Evolutionary conservation across 2,113 vertebrate genomes (phyloP), one percentile per base, ranked within the genome.

Genomic region (Chionomys nivalis): DNA sequence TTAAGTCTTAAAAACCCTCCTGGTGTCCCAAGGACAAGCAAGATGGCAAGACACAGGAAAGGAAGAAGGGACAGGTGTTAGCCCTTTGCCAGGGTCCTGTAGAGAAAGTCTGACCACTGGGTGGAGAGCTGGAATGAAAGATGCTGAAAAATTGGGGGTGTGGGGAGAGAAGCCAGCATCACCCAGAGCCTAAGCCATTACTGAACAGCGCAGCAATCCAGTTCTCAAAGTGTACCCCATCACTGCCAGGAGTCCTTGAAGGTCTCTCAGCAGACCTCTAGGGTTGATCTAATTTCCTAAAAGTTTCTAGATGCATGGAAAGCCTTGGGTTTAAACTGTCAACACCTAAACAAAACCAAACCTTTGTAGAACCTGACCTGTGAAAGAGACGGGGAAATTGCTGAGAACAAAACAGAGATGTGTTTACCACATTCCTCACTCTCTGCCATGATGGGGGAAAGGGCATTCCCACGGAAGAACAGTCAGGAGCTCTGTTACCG

Each of bases 41-140:
- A 87, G 93, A 47, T 5, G n/a, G n/a, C 47, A 87, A 89, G 39
- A 81, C 23, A 14, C 11, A 95, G 26, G 87, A 90, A n/a, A 65
- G 9, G 85, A 92, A 89, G 52, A 92, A 89, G 52, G 16, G 12
- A 65, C 24, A 86, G 42, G 65, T 9, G 63, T 58, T 33, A 93
- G 12, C 11, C 31, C 26, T 94, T 26, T 87, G 68, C 55, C 8
- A 33, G 21, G 47, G 21, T 89, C 72, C 49, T 82, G 52, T 55
- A 63, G 10, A 94, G 86, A 24, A 92, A 23, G 28, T 6, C 70
- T 63, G 68, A 36, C 0, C 55, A 28, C 55, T 33, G 77, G 1
- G 42, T 0, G 3, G 4, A n/a, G 0, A 7, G 70, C 12, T 14
- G 31, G 36, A 93, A 77, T 9, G 3, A 9, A 75, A 76, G 58